phyloP scores from a whole-genome alignment of 2,113 vertebrate genomes.

The Muntiacus reevesi region DNA sequence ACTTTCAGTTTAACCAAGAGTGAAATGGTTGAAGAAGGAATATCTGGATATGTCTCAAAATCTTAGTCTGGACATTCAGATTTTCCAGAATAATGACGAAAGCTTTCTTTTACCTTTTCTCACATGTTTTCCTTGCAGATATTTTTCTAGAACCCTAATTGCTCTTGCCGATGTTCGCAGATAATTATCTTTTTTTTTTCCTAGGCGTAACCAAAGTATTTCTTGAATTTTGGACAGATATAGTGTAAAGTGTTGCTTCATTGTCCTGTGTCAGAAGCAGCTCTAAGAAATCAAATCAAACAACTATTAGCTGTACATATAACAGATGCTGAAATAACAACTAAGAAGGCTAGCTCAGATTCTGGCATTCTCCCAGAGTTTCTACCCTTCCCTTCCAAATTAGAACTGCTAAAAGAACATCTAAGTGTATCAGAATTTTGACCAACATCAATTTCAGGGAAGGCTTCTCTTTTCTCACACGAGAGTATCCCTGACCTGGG shows the following conservation, averaged over 20 bases:
- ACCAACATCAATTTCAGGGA: neutral
- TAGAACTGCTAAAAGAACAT: neutral
- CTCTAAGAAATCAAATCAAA: neutral
- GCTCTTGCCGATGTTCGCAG: neutral
- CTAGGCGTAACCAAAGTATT: neutral
- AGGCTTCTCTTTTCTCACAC: constrained; percentile 45
- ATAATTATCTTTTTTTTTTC: neutral
- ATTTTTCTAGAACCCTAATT: neutral
- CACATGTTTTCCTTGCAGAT: neutral
- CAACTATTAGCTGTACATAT: neutral
- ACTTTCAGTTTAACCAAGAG: neutral
- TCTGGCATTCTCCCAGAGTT: neutral
- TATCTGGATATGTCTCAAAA: neutral
- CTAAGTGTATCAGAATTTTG: constrained; percentile 8
- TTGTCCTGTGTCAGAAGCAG: neutral
- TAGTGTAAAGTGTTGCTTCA: neutral
- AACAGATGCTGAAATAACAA: constrained; percentile 10
- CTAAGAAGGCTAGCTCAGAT: neutral
- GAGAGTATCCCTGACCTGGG: constrained; percentile 11
- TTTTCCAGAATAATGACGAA: neutral
- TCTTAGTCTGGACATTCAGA: neutral
- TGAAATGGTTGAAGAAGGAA: neutral
- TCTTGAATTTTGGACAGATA: neutral
- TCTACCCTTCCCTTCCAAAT: neutral
- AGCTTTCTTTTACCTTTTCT: neutral